Evolutionary conservation across 1,140 invertebrate genomes (phyloP), one percentile per base, ranked within the genome.

Genomic region (Platorchestia sp.): DNA sequence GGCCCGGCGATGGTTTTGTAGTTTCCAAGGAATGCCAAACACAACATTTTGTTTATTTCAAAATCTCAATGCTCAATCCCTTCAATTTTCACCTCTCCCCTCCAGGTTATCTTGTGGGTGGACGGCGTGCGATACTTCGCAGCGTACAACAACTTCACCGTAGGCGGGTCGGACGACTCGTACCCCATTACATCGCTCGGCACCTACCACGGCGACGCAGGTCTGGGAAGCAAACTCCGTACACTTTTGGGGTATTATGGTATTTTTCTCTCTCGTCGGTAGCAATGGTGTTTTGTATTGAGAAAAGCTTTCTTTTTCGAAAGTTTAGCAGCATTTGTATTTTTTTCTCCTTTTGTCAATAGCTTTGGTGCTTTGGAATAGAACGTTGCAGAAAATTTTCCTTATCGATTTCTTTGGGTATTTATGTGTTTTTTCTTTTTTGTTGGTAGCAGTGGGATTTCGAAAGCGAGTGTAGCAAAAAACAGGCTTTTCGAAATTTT

Each of bases 151-250:
- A 42, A 42, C 87, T 89, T 89, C 87, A 89, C 41, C 3, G 41
- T 89, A 3, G 87, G 87, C 87, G 41, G 27, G 1, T 5, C 43
- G 3, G 42, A 10, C 22, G 87, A 89, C 36, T 10, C 5, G n/a
- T 89, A 89, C 41, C n/a, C 87, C 41, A 89, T 89, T 27, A 41
- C n/a, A 27, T 89, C 87, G 41, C 43, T 89, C 27, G 87, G 87
- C n/a, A 89, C 87, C 7, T 89, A 89, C 87, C 87, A 89, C 43
- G 87, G 87, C 87, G 42, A 89, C 43, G 87, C 87, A 41, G 87
- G 87, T 89, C 14, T 5, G 59, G 47, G 14, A 36, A 75, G 27
- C 59, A 75, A 36, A 1, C 36, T 75, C 59, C 59, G 59, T 75
- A 75, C 14, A 75, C 27, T 75, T 75, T 75, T 22, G 14, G 14